These are phyloP conservation scores for Lineus longissimus DNA, from an alignment of 1,140 invertebrate genomes.

Conservation along the genomic window DNA sequence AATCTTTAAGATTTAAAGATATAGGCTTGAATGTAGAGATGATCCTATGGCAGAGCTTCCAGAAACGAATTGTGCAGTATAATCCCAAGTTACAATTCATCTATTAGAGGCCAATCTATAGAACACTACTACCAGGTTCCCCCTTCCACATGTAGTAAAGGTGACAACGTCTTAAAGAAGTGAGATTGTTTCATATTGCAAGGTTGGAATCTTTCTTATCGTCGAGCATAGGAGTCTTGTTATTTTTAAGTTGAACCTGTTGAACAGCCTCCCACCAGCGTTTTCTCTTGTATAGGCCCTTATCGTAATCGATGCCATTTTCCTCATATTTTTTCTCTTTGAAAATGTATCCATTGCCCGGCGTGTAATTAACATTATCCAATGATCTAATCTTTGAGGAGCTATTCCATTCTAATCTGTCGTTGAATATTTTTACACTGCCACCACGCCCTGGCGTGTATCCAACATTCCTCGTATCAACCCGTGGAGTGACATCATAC, in stretches of 20 bases:
- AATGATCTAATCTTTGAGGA: slow-evolving; percentile 36
- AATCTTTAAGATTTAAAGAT: no score
- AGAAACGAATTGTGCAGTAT: no score
- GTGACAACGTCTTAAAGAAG: no score
- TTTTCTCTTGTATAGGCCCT: background rate
- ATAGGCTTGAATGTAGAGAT: no score
- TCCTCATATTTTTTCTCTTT: slow-evolving; percentile 6
- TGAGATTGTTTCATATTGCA: no score
- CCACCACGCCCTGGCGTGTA: slow-evolving; percentile 39
- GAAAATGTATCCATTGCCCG: background rate
- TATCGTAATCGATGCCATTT: background rate
- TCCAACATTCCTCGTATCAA: slow-evolving; percentile 8
- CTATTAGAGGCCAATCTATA: no score
- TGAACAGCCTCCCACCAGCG: background rate
- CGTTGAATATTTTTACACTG: slow-evolving; percentile 30
- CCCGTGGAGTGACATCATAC: background rate
- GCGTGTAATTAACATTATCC: slow-evolving; percentile 23
- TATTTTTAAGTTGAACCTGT: background rate
- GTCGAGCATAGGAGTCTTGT: no score
- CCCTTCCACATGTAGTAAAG: no score
- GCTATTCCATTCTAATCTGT: slow-evolving; percentile 35
- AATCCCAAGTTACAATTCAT: no score
- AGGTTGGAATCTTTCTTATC: no score
- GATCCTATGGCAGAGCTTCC: no score
- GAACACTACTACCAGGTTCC: no score